These are phyloP conservation scores for Brevipalpus yothersi DNA, from an alignment of 1,140 invertebrate species.

Conservation along the genomic window DNA sequence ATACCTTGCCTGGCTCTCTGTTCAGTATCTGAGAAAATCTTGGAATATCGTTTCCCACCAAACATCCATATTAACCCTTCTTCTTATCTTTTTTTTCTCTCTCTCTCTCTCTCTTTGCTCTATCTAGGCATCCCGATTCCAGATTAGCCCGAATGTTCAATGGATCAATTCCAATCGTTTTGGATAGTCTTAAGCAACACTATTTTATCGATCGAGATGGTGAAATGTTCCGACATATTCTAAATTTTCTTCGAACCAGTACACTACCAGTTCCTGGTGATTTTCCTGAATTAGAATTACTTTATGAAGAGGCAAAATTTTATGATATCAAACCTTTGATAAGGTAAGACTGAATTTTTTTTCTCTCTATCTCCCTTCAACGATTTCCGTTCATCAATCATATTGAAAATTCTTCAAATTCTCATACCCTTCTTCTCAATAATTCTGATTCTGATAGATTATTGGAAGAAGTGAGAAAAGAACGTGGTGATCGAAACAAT, in stretches of 20 bases:
- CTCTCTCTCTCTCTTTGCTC: no score
- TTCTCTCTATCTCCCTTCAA: not conserved
- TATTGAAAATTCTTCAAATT: no score
- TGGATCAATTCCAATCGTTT: slow-evolving; percentile 80
- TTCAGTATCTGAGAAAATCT: no score
- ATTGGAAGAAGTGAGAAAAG: no score
- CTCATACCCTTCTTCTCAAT: no score
- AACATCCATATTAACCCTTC: no score
- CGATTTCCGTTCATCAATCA: not conserved
- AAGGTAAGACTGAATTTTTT: slow-evolving; percentile 4
- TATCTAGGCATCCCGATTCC: slow-evolving; percentile 53
- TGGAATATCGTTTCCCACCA: no score
- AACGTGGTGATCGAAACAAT: no score
- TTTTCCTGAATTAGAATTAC: slow-evolving; percentile 60
- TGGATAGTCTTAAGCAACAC: slow-evolving; percentile 88
- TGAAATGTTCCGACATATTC: slow-evolving; percentile 78
- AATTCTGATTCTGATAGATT: no score
- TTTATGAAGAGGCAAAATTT: slow-evolving; percentile 74
- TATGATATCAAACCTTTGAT: slow-evolving; percentile 50
- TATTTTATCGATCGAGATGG: slow-evolving; percentile 93
- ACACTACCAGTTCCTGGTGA: slow-evolving; percentile 58
- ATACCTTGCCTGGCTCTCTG: no score
- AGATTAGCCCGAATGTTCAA: slow-evolving; percentile 77
- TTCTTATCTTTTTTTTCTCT: no score
- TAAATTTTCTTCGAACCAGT: slow-evolving; percentile 82